Percentiles rank a stretch among this genome's conserved stretches.
Conservation (phyloP, 1,140 invertebrate genomes). For the Platorchestia sp. region DNA sequence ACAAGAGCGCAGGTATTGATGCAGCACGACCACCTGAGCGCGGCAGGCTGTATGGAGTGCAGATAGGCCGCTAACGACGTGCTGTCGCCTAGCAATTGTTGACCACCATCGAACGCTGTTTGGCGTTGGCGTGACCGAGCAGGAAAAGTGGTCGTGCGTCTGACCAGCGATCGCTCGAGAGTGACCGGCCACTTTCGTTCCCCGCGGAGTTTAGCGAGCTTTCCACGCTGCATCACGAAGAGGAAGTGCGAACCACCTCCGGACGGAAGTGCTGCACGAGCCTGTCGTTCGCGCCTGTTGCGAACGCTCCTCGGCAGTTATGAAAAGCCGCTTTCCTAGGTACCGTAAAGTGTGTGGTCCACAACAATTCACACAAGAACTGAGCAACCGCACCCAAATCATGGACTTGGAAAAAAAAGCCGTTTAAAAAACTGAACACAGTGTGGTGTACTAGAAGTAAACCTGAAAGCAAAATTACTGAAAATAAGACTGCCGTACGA, state of each 20-base stretch:
- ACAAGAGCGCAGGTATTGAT: background rate
- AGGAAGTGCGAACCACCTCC: constrained; percentile 13
- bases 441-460: background rate
- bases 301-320: background rate
- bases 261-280: background rate
- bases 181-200: background rate
- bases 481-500: no score
- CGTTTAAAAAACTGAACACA: background rate
- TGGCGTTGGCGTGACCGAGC: constrained; percentile 31
- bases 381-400: background rate
- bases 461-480: no score
- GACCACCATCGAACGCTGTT: constrained; percentile 3
- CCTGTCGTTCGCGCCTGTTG: background rate
- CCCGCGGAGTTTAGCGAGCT: background rate
- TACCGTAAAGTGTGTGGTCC: background rate
- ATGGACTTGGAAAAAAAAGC: background rate
- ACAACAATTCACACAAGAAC: background rate
- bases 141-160: background rate
- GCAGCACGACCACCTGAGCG: background rate
- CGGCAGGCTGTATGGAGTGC: background rate
- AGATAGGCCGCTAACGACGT: background rate
- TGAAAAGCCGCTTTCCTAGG: background rate
- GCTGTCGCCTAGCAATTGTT: background rate
- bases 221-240: background rate
- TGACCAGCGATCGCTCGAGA: background rate